Evolutionary conservation across 2,888 invertebrate genomes (phyloP).

Genomic region (Criorhina ranunculi): DNA sequence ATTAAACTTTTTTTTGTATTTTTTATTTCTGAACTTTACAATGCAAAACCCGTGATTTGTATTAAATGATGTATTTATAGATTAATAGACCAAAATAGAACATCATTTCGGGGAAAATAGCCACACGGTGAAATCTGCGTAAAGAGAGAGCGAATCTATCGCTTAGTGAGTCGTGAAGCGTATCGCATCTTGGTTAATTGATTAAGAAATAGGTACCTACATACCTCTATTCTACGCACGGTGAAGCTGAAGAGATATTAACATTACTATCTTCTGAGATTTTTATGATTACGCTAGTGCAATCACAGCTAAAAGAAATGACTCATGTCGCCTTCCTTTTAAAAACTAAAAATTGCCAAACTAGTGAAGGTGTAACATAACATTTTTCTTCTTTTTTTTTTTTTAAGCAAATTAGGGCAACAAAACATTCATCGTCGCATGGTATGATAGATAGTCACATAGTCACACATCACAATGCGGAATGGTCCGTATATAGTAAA

Average conservation of each 20-base stretch:
- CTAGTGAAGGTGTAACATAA: slow-evolving; percentile 52
- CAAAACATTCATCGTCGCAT: slow-evolving; percentile 29
- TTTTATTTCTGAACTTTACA: slow-evolving; percentile 52
- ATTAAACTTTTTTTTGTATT: slow-evolving; percentile 14
- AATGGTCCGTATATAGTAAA: slow-evolving; percentile 51
- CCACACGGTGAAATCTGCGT: slow-evolving; percentile 60
- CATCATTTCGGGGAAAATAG: slow-evolving; percentile 55
- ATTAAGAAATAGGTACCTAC: slow-evolving; percentile 18
- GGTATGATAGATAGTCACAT: slow-evolving; percentile 10
- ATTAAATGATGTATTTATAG: slow-evolving; percentile 70
- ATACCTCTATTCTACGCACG: slow-evolving; percentile 10
- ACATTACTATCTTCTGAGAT: slow-evolving; percentile 17
- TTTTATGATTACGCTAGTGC: slow-evolving; percentile 30
- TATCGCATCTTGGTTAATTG: slow-evolving; percentile 48
- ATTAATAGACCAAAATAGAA: slow-evolving; percentile 66
- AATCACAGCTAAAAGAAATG: slow-evolving; percentile 22
- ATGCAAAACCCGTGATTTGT: slow-evolving; percentile 73
- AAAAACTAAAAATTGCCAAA: slow-evolving; percentile 41
- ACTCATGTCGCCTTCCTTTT: slow-evolving; percentile 44
- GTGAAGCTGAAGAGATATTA: slow-evolving; percentile 15
- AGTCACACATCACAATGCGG: neutral
- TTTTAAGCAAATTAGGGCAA: slow-evolving; percentile 49
- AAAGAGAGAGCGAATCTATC: slow-evolving; percentile 39
- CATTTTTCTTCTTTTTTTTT: neutral
- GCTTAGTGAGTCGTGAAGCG: slow-evolving; percentile 39